Conservation (phyloP, 2,888 invertebrate species). For the Syrphus vitripennis region DNA sequence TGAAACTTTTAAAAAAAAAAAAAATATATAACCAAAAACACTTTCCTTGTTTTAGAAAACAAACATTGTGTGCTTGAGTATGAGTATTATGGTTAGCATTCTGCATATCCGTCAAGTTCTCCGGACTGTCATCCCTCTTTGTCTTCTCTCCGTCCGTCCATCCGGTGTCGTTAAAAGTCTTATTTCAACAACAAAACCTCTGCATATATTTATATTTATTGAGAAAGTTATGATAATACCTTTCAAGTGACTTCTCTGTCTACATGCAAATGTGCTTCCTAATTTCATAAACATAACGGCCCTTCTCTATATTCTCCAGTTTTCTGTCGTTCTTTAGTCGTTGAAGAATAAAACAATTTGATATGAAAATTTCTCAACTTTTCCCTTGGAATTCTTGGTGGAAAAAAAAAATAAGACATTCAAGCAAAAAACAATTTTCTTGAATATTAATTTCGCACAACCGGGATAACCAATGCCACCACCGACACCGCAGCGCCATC, state of each 20-base stretch:
- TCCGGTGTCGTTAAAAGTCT: too few species aligned
- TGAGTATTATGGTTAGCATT: slow-evolving; percentile 10
- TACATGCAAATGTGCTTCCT: slow-evolving; percentile 64
- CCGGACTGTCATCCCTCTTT: not conserved
- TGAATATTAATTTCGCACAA: slow-evolving; percentile 45
- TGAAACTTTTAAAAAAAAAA: slow-evolving; percentile 8
- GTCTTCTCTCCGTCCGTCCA: not conserved
- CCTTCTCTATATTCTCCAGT: not conserved
- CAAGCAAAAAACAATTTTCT: not conserved
- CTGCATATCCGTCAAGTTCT: slow-evolving; percentile 11
- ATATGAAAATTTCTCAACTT: slow-evolving; percentile 43
- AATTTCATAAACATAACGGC: slow-evolving; percentile 61
- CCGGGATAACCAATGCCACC: not conserved
- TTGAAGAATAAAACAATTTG: slow-evolving; percentile 44
- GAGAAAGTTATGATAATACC: slow-evolving; percentile 34
- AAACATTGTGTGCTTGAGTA: not conserved
- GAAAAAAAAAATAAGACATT: not conserved
- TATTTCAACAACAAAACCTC: not conserved
- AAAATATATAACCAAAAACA: slow-evolving; percentile 18
- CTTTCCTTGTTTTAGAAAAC: slow-evolving; percentile 16
- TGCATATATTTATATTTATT: not conserved
- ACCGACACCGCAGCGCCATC: not conserved
- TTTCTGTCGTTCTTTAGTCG: not conserved
- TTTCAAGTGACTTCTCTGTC: slow-evolving; percentile 26
- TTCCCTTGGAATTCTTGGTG: not conserved